Conservation (phyloP, 1,140 invertebrate genomes). For the Diplogasteroides magnus region DNA sequence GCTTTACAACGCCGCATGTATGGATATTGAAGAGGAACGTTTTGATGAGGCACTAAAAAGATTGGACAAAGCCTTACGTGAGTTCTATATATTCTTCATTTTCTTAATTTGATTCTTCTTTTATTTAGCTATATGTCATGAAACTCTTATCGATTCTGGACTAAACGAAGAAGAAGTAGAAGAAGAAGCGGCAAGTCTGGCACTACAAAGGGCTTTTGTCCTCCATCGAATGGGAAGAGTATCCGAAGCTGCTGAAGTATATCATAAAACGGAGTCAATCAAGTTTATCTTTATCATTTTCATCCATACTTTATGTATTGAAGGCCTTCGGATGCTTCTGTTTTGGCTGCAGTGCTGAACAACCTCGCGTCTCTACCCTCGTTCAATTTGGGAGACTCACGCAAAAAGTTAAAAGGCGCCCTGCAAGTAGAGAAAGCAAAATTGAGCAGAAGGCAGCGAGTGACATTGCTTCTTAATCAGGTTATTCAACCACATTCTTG, state of each 20-base stretch:
- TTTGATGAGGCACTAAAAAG: neutral
- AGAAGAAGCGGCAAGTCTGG: conserved; percentile 12
- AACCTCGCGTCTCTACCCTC: conserved; percentile 7
- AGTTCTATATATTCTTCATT: neutral
- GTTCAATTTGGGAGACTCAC: conserved; percentile 5
- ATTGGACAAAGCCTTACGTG: conserved; percentile 21
- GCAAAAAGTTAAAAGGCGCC: conserved; percentile 18
- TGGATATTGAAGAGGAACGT: conserved; percentile 14
- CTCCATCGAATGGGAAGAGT: conserved; percentile 12
- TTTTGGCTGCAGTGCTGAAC: conserved; percentile 11
- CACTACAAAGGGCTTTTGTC: conserved; percentile 19
- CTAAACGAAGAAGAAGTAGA: conserved; percentile 21
- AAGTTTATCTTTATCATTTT: conserved; percentile 2
- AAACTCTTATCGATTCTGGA: conserved; percentile 10
- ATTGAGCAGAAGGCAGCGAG: conserved; percentile 9
- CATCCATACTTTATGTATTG: neutral
- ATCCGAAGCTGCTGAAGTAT: conserved; percentile 10
- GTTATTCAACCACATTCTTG: neutral
- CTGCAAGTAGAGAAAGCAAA: conserved; percentile 17
- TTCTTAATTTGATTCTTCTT: neutral
- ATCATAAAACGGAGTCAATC: conserved; percentile 11
- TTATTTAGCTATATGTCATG: neutral
- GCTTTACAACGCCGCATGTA: conserved; percentile 19
- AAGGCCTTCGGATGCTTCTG: conserved; percentile 6
- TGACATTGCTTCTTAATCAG: conserved; percentile 15